Conservation (phyloP, 2,888 invertebrate species). For the Dinocampus coccinellae region DNA sequence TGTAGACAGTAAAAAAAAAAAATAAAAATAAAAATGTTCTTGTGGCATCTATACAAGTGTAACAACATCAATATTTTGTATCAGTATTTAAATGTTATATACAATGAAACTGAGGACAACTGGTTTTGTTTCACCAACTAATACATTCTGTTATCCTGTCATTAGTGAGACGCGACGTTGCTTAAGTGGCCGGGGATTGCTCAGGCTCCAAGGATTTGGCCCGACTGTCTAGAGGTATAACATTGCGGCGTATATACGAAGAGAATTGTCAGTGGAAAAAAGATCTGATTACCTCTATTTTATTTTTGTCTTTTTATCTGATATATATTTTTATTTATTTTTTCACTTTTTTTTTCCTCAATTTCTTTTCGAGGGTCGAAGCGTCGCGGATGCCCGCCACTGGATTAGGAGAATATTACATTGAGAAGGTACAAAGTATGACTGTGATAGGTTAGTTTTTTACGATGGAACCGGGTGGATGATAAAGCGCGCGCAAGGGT, state of each 20-base stretch:
- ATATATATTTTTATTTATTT: too few species aligned
- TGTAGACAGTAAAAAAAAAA: too few species aligned
- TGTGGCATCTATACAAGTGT: too few species aligned
- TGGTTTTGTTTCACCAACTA: slow-evolving; percentile 50
- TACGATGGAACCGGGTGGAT: not conserved
- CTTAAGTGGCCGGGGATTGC: slow-evolving; percentile 59
- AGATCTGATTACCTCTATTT: slow-evolving; percentile 61
- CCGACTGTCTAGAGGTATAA: slow-evolving; percentile 46
- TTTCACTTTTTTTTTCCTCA: slow-evolving; percentile 33
- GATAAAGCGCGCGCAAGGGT: slow-evolving; percentile 4
- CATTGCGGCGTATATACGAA: slow-evolving; percentile 48
- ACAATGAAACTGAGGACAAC: slow-evolving; percentile 13
- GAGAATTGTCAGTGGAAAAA: slow-evolving; percentile 52
- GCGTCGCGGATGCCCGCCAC: slow-evolving; percentile 68
- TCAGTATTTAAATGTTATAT: too few species aligned
- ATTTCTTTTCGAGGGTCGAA: slow-evolving; percentile 64
- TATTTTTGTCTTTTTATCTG: not conserved
- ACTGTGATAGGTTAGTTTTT: not conserved
- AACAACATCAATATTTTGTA: too few species aligned
- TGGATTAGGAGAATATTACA: slow-evolving; percentile 56
- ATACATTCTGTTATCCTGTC: slow-evolving; percentile 60
- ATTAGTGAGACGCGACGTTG: slow-evolving; percentile 63
- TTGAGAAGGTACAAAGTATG: slow-evolving; percentile 29
- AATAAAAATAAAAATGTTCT: too few species aligned
- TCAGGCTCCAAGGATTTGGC: slow-evolving; percentile 43